Evolutionary conservation across 2,888 invertebrate genomes (phyloP).

Genomic region (Drosophila tripunctata): DNA sequence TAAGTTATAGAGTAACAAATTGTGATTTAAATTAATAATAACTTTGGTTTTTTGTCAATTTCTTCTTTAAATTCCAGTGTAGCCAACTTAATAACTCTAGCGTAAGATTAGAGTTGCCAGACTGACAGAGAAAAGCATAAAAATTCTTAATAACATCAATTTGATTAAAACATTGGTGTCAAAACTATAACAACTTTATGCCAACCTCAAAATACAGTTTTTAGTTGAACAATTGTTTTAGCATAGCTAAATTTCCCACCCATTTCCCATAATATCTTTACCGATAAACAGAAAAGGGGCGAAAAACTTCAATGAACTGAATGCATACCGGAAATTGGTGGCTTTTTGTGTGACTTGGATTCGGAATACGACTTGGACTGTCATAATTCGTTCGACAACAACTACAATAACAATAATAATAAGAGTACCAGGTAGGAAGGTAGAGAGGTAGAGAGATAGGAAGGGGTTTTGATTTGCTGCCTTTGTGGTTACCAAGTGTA

Average conservation of each 20-base stretch:
- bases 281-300: constrained; percentile 10
- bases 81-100: constrained; percentile 3
- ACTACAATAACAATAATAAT: constrained; percentile 22
- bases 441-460: neutral
- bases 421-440: neutral
- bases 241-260: constrained; percentile 2
- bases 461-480: constrained; percentile 63
- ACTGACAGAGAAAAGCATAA: neutral
- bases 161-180: neutral
- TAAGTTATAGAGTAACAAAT: neutral
- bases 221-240: constrained; percentile 9
- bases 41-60: neutral
- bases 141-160: neutral
- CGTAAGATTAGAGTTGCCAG: neutral
- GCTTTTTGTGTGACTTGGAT: constrained; percentile 49
- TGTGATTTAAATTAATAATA: neutral
- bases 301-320: constrained; percentile 35
- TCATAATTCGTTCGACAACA: constrained; percentile 54
- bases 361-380: constrained; percentile 27
- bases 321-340: constrained; percentile 70
- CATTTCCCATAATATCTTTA: constrained; percentile 24
- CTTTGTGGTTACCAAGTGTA: constrained; percentile 61
- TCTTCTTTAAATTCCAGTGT: neutral
- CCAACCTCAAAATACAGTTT: neutral
- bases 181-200: neutral